Evolutionary conservation across 2,113 vertebrate species (phyloP).

Genomic region (Vimba vimba): DNA sequence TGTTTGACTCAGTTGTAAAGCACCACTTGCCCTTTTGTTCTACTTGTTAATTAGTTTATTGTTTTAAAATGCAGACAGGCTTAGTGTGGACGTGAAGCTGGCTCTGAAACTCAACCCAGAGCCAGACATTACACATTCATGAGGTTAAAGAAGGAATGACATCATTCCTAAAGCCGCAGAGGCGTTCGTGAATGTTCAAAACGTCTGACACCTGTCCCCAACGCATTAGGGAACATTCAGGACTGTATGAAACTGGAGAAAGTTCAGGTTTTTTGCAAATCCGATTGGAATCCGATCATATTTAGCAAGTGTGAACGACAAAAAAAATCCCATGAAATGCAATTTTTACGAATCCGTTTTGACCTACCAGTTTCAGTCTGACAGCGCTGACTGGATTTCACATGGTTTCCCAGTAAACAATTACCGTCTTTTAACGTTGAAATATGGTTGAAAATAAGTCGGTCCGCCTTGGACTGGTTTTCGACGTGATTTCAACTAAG

Average conservation of each 20-base stretch:
- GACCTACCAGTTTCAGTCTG: too few species aligned
- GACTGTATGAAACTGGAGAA: neutral
- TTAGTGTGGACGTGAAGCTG: constrained; percentile 14
- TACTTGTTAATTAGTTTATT: constrained; percentile 18
- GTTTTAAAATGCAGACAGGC: constrained; percentile 35
- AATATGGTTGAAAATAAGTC: too few species aligned
- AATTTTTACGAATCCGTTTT: too few species aligned
- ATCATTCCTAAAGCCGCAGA: neutral
- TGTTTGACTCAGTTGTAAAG: neutral
- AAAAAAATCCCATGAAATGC: too few species aligned
- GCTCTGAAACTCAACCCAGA: constrained; percentile 27
- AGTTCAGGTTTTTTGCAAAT: neutral
- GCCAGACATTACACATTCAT: constrained; percentile 24
- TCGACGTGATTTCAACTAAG: too few species aligned
- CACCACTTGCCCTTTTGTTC: constrained; percentile 26
- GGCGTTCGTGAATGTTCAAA: neutral
- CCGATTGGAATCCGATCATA: too few species aligned
- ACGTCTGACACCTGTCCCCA: neutral
- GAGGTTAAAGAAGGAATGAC: constrained; percentile 20
- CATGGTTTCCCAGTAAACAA: too few species aligned
- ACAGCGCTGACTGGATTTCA: too few species aligned
- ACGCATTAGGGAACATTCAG: neutral
- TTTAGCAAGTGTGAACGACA: too few species aligned
- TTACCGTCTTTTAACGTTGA: too few species aligned
- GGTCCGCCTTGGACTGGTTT: too few species aligned